Conservation (phyloP, 1,140 invertebrate species). For the Frieseomelitta varia region DNA sequence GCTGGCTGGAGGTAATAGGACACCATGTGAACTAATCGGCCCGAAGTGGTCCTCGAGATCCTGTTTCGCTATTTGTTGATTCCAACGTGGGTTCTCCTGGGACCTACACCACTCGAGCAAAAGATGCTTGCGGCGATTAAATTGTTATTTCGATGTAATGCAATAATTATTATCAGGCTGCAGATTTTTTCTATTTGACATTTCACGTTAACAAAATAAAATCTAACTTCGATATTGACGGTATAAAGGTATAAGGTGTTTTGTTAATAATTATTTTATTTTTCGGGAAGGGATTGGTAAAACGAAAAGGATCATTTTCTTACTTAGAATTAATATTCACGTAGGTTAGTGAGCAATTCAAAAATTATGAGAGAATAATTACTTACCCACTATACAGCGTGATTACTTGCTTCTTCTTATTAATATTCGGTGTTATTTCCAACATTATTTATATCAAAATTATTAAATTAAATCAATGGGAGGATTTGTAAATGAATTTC, state of each 20-base stretch:
- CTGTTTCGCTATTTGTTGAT: constrained; percentile 75
- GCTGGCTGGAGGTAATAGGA: constrained; percentile 72
- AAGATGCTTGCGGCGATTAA: neutral
- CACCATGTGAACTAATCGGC: constrained; percentile 81
- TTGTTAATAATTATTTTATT: no score
- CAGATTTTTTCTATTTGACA: no score
- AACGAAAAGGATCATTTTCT: no score
- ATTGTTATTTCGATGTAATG: neutral
- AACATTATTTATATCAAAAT: neutral
- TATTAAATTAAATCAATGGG: neutral
- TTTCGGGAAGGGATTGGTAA: no score
- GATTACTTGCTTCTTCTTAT: neutral
- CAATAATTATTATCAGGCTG: neutral
- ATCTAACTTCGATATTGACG: no score
- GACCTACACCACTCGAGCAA: neutral
- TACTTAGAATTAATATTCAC: no score
- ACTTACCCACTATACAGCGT: neutral
- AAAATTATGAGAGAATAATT: no score
- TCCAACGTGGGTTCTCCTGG: constrained; percentile 52
- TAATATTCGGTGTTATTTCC: neutral
- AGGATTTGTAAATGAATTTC: neutral
- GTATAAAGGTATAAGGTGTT: no score
- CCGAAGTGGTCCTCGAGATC: constrained; percentile 76
- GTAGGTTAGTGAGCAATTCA: no score
- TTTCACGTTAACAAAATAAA: no score